phyloP scores from a whole-genome alignment of 2,797 vertebrate genomes.

The Ispidina lecontei region DNA sequence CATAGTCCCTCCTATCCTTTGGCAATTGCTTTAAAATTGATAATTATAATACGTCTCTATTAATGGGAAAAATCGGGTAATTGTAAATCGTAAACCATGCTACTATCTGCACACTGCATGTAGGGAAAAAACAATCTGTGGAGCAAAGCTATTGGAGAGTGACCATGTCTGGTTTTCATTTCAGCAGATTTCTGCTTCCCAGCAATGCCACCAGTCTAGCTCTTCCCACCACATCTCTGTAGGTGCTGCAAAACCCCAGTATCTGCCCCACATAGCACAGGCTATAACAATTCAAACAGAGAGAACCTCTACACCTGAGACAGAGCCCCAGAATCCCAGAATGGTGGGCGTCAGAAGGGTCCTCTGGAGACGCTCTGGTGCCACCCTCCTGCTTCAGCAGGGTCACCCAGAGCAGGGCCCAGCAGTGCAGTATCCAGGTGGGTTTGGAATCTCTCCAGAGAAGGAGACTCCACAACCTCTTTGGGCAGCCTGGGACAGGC shows the following conservation, averaged over 20 bases:
- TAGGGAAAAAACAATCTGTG: not conserved
- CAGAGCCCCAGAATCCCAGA: no score
- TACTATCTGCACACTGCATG: not conserved
- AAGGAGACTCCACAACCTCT: no score
- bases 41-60: slow-evolving; percentile 37
- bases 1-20: slow-evolving; percentile 2
- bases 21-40: not conserved
- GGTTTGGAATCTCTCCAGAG: no score
- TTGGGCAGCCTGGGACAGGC: no score
- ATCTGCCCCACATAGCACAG: accelerated
- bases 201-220: not conserved
- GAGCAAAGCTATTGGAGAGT: not conserved
- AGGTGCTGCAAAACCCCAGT: not conserved
- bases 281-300: not conserved
- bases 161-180: not conserved
- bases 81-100: not conserved
- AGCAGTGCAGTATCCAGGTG: no score
- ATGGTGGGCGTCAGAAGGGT: not conserved
- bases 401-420: not conserved
- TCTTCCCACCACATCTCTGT: not conserved
- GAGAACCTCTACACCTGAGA: not conserved
- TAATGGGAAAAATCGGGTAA: not conserved
- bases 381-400: not conserved
- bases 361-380: not conserved
- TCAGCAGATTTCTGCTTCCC: not conserved